Evolutionary conservation across 2,797 vertebrate genomes (phyloP), one percentile per base, ranked within the genome.

Genomic region (Cacajao melanocephalus): DNA sequence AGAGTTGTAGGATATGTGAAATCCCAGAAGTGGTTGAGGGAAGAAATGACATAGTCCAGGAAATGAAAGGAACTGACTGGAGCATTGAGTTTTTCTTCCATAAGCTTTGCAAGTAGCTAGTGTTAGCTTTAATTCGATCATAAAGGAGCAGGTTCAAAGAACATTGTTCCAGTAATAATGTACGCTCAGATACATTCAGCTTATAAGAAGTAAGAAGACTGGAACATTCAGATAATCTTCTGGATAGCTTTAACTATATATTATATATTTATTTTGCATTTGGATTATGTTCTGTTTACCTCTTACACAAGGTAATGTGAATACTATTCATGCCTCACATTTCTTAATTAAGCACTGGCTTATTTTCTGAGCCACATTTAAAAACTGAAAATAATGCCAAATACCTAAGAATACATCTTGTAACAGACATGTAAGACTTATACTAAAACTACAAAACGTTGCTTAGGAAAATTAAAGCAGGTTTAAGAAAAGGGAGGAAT

Each of bases 341-440:
- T 76, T 94, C 24, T 36, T 88, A 78, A 39, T 73, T 93, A 79
- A 91, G 44, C 41, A 52, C 20, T 85, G n/a, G 36, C 50, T 92
- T 87, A 52, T 86, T 86, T 85, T 75, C 72, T 93, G 86, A 82
- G 50, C 58, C 80, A 61, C 14, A 24, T 48, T 93, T 92, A 81
- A 89, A 88, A 86, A 76, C 41, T 85, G 72, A 52, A 87, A 93
- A 48, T 79, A 93, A 48, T 79, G 36, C 41, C 61, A 58, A 36
- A 57, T 86, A 70, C 14, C 30, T 89, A 61, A 58, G 57, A 58
- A 75, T 61, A 64, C 17, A 48, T 52, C 14, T 46, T 81, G 82
- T 50, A n/a, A 76, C 88, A 94, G 52, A 55, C 81, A 50, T 26
- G 14, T 20, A 36, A 86, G 80, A 70, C 11, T 75, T 57, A 28